phyloP scores from a whole-genome alignment of 2,113 vertebrate species.

The Cyanistes caeruleus region DNA sequence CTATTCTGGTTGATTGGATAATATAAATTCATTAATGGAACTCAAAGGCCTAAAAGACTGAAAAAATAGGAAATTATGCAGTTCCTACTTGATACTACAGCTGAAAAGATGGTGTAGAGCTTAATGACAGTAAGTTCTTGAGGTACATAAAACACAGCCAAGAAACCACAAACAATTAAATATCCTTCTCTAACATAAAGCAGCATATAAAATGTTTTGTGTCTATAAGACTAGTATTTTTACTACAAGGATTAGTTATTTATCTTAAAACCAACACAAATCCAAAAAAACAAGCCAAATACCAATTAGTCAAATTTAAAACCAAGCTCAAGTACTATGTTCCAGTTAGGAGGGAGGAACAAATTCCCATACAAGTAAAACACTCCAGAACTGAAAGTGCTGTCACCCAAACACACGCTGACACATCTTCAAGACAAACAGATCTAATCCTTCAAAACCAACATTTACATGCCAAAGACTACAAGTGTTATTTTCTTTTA shows the following conservation, averaged over 20 bases:
- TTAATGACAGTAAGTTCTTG: neutral
- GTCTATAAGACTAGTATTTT: neutral
- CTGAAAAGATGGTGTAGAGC: neutral
- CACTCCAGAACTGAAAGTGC: neutral
- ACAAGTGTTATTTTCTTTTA: neutral
- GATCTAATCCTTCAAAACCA: neutral
- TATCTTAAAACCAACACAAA: neutral
- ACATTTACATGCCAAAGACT: neutral
- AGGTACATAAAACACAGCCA: neutral
- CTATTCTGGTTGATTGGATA: neutral
- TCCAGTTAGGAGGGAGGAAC: neutral
- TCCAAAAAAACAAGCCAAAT: neutral
- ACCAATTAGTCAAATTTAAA: neutral
- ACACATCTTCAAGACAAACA: neutral
- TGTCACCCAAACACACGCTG: neutral
- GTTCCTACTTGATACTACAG: neutral
- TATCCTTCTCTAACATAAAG: neutral
- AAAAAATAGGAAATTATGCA: neutral
- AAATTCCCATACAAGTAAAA: neutral
- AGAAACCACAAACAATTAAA: neutral
- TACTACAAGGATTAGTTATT: neutral
- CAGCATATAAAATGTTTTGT: neutral
- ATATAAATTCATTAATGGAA: neutral
- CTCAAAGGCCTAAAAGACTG: neutral
- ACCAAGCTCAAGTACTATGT: neutral